These are phyloP conservation scores for Saxicola maurus DNA, from an alignment of 2,797 vertebrate genomes.

Conservation along the genomic window DNA sequence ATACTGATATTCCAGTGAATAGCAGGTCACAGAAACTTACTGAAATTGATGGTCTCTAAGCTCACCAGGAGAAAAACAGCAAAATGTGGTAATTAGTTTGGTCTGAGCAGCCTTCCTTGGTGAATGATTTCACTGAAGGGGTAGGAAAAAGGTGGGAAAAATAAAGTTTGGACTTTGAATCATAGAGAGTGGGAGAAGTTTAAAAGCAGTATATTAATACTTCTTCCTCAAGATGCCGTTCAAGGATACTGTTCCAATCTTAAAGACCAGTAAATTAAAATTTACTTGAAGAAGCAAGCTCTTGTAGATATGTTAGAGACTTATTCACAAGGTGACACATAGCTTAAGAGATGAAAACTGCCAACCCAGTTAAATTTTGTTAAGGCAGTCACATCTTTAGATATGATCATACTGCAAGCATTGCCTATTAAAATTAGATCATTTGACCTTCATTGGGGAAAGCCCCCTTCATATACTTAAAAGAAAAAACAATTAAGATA, in stretches of 20 bases:
- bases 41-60: not conserved
- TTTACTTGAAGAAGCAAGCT: not conserved
- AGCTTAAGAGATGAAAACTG: not conserved
- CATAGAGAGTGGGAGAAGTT: not conserved
- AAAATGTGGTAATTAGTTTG: not conserved
- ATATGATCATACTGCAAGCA: not conserved
- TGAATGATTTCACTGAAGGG: not conserved
- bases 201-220: not conserved
- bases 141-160: not conserved
- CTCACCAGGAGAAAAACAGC: not conserved
- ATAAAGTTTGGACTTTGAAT: not conserved
- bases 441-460: not conserved
- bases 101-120: not conserved
- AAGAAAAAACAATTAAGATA: not conserved
- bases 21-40: not conserved
- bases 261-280: not conserved
- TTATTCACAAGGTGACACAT: not conserved
- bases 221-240: not conserved
- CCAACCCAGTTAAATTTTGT: conserved; percentile 6
- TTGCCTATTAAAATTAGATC: conserved; percentile 1
- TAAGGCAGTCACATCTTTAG: not conserved
- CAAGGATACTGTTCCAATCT: not conserved
- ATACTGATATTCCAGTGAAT: not conserved
- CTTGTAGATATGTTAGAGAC: not conserved
- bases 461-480: not conserved